phyloP scores from a whole-genome alignment of 2,797 vertebrate genomes.

The Huso huso region DNA sequence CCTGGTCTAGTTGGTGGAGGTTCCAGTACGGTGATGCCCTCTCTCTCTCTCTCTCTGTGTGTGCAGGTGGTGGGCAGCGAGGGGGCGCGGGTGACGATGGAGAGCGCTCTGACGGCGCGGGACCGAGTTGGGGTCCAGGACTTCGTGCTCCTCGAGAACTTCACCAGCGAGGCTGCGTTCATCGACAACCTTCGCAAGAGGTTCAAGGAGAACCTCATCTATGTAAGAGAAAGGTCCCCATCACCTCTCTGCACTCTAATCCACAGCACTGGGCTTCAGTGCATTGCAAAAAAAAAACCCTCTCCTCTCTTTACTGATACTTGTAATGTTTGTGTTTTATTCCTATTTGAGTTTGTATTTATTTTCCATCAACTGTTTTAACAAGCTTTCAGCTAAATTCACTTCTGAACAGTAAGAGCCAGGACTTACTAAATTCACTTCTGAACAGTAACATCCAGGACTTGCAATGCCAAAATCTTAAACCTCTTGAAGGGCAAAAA shows the following conservation, averaged over 20 bases:
- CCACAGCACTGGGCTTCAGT: neutral
- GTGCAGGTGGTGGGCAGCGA: conserved; percentile 77
- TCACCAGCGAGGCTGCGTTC: conserved; percentile 90
- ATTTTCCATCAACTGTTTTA: too few relatives aligned
- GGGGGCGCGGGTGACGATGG: conserved; percentile 87
- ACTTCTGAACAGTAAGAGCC: too few relatives aligned
- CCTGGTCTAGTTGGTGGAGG: too few relatives aligned
- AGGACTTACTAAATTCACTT: too few relatives aligned
- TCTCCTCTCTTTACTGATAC: neutral
- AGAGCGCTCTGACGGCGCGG: conserved; percentile 93
- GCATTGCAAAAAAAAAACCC: too few relatives aligned
- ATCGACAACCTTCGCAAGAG: conserved; percentile 91
- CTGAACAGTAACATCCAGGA: too few relatives aligned
- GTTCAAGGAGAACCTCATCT: conserved; percentile 95
- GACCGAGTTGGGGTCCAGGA: conserved; percentile 96
- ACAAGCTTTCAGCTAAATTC: too few relatives aligned
- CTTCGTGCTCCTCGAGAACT: conserved; percentile 94
- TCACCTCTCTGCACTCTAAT: neutral
- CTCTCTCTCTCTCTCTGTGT: neutral
- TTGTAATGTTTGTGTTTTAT: too few relatives aligned
- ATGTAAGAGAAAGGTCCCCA: conserved; percentile 59
- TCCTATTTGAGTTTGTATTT: too few relatives aligned
- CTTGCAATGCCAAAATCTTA: too few relatives aligned
- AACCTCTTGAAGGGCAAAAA: too few relatives aligned
- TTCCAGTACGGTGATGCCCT: neutral